These are phyloP conservation scores for Drosophila kohkoa DNA, from an alignment of 1,140 invertebrate species.

Conservation along the genomic window DNA sequence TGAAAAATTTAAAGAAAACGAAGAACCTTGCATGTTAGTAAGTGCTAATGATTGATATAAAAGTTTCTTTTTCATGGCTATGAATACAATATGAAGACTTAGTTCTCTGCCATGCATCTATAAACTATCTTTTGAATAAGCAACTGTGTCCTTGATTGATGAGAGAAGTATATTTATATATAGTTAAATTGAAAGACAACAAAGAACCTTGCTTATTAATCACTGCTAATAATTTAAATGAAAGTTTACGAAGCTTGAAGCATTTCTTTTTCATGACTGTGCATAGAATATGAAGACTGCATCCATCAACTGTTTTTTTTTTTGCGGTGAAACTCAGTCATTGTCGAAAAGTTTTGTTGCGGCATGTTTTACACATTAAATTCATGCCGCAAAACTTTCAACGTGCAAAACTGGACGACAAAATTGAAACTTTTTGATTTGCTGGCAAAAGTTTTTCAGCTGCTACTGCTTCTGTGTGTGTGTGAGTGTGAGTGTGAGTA, in stretches of 20 bases:
- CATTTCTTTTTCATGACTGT: too few species aligned
- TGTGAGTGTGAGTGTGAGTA: conserved; percentile 6
- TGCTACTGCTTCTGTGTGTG: conserved; percentile 15
- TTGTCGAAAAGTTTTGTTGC: conserved; percentile 25
- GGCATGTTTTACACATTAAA: conserved; percentile 35
- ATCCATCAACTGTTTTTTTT: too few species aligned
- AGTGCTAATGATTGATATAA: background rate
- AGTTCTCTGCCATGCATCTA: background rate
- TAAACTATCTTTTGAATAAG: background rate
- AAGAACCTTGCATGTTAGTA: background rate
- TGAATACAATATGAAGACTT: background rate
- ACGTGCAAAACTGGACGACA: conserved; percentile 44
- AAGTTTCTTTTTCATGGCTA: background rate
- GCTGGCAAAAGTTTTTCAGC: conserved; percentile 43
- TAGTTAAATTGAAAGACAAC: too few species aligned
- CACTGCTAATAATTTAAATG: too few species aligned
- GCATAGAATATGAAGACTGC: too few species aligned
- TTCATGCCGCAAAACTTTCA: conserved; percentile 20
- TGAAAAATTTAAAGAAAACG: too few species aligned
- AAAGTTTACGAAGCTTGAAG: too few species aligned
- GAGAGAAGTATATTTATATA: too few species aligned
- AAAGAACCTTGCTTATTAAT: too few species aligned
- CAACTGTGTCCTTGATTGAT: background rate
- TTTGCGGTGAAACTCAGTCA: background rate
- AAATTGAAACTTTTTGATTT: conserved; percentile 57